Percentiles rank a stretch among this genome's conserved stretches.
Evolutionary conservation across 2,113 vertebrate species (phyloP).

Genomic region (Sminthopsis crassicaudata): DNA sequence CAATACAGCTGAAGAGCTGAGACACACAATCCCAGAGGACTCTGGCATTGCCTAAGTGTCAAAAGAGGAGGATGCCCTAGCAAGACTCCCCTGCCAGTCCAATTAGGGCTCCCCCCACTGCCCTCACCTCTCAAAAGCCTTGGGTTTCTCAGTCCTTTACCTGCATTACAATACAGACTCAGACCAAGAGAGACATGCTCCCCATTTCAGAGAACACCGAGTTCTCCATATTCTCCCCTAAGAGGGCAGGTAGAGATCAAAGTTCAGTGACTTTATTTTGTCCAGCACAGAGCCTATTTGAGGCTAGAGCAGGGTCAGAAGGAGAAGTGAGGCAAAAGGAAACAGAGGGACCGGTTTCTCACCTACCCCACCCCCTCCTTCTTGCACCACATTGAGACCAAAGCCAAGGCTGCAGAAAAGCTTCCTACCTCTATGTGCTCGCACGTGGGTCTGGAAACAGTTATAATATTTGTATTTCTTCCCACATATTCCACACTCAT

Average conservation of each 20-base stretch:
- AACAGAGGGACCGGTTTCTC: neutral
- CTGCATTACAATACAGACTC: neutral
- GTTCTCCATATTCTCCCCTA: neutral
- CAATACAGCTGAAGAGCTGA: neutral
- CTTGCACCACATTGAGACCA: neutral
- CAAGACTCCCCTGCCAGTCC: neutral
- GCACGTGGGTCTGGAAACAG: constrained; percentile 99
- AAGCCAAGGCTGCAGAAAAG: neutral
- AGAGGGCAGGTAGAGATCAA: neutral
- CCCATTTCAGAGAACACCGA: neutral
- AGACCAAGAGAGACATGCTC: neutral
- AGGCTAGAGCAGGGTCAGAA: neutral
- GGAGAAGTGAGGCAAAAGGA: neutral
- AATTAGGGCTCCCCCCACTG: neutral
- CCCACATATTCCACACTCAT: constrained; percentile 96
- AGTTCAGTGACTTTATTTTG: neutral
- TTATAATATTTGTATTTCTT: constrained; percentile 99
- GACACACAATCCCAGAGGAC: neutral
- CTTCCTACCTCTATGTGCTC: constrained; percentile 94
- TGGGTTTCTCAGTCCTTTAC: neutral
- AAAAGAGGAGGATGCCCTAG: neutral
- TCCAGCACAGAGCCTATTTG: neutral
- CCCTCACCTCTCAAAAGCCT: neutral
- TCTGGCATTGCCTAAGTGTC: neutral
- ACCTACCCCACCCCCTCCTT: neutral